These are phyloP conservation scores for Poicephalus meyeri DNA, from an alignment of 2,113 vertebrate genomes.

Conservation along the genomic window DNA sequence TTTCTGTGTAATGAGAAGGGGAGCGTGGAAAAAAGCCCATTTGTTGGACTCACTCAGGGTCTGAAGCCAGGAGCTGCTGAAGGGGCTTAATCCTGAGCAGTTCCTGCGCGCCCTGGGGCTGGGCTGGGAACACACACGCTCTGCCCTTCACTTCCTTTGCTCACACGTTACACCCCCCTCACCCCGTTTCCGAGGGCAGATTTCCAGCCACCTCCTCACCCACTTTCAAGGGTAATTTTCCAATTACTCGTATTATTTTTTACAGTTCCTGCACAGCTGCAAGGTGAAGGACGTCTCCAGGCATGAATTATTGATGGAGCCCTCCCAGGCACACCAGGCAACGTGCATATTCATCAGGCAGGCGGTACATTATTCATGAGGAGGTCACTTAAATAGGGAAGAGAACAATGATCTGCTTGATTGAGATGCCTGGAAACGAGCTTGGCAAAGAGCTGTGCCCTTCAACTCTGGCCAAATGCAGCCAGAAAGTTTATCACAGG, in stretches of 20 bases:
- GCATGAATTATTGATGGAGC: conserved; percentile 76
- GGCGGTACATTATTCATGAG: conserved; percentile 74
- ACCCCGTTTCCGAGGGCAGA: neutral
- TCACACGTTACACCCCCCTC: neutral
- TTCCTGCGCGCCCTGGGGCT: neutral
- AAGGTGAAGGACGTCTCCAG: conserved; percentile 69
- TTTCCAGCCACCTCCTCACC: neutral
- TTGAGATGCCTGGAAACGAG: conserved; percentile 29
- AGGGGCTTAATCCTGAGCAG: neutral
- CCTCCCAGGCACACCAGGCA: conserved; percentile 67
- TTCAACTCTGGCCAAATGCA: neutral
- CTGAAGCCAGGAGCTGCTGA: neutral
- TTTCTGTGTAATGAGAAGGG: neutral
- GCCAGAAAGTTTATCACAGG: neutral
- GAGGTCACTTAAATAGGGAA: conserved; percentile 27
- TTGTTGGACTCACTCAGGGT: neutral
- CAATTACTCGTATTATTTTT: neutral
- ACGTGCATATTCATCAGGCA: conserved; percentile 76
- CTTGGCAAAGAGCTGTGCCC: neutral
- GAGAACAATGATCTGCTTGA: conserved; percentile 63
- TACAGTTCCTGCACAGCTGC: conserved; percentile 29
- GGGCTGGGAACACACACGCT: neutral
- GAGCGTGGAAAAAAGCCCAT: neutral
- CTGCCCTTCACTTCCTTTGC: neutral
- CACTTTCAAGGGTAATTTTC: conserved; percentile 17